A percentile compares a stretch with the other conserved stretches of the same genome.
Conservation (phyloP, 2,797 vertebrate genomes). For the Sparus aurata region DNA sequence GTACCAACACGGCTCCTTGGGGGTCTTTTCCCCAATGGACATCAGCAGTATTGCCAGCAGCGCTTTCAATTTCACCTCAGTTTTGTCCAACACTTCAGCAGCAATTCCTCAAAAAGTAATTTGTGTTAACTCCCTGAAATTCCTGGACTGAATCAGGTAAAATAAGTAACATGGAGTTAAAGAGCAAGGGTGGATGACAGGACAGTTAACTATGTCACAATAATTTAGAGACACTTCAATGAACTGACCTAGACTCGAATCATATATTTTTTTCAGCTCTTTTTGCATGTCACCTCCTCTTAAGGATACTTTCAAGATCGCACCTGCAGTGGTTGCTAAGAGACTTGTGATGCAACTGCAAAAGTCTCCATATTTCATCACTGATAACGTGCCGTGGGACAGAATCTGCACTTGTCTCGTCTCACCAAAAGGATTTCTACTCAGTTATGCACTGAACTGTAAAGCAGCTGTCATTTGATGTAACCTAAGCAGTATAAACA, state of each 20-base stretch:
- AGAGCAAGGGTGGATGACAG: background rate
- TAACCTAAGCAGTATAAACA: constrained; percentile 72
- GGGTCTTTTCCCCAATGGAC: background rate
- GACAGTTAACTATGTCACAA: background rate
- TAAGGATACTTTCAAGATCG: constrained; percentile 45
- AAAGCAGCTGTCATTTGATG: constrained; percentile 75
- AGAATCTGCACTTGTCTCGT: constrained; percentile 45
- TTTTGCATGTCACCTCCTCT: constrained; percentile 5
- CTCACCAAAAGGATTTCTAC: constrained; percentile 60
- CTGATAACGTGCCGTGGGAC: constrained; percentile 45
- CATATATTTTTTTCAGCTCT: background rate
- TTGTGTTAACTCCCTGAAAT: background rate
- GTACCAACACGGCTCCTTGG: background rate
- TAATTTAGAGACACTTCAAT: background rate
- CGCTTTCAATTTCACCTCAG: background rate
- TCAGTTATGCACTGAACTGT: constrained; percentile 69
- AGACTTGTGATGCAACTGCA: constrained; percentile 44
- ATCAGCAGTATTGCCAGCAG: background rate
- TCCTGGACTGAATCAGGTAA: too few species aligned
- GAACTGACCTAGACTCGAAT: background rate
- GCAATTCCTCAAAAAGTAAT: background rate
- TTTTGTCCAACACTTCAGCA: background rate
- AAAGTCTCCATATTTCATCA: constrained; percentile 50
- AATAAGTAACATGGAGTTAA: background rate
- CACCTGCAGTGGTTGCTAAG: constrained; percentile 47